phyloP scores from a whole-genome alignment of 2,113 vertebrate species.

The Chlorodrepanis virens region DNA sequence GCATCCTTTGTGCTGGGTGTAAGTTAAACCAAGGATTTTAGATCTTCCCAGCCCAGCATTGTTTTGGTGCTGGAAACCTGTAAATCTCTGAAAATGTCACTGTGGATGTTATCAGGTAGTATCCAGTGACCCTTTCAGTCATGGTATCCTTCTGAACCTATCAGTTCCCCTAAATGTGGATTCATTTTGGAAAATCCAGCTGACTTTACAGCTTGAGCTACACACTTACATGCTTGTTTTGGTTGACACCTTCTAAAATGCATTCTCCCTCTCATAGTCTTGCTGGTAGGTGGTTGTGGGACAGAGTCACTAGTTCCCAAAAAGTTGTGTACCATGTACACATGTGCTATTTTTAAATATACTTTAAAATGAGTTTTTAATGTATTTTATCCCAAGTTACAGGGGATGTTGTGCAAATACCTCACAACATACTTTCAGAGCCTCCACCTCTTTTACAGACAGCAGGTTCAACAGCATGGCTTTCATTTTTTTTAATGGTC shows the following conservation, averaged over 20 bases:
- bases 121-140: not conserved
- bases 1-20: not conserved
- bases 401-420: not conserved
- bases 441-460: not conserved
- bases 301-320: not conserved
- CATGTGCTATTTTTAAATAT: not conserved
- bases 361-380: not conserved
- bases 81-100: not conserved
- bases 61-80: not conserved
- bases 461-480: not conserved
- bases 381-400: not conserved
- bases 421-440: not conserved
- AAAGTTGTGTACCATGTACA: not conserved
- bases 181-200: not conserved
- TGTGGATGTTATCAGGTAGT: not conserved
- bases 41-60: not conserved
- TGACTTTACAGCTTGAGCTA: not conserved
- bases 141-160: not conserved
- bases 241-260: not conserved
- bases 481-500: not conserved
- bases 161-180: not conserved
- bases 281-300: not conserved
- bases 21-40: not conserved
- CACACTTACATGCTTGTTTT: accelerated
- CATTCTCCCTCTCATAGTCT: not conserved